Percentiles rank a stretch among this genome's conserved stretches.
Conservation (phyloP, 2,797 vertebrate genomes). For the Ataeniobius toweri region DNA sequence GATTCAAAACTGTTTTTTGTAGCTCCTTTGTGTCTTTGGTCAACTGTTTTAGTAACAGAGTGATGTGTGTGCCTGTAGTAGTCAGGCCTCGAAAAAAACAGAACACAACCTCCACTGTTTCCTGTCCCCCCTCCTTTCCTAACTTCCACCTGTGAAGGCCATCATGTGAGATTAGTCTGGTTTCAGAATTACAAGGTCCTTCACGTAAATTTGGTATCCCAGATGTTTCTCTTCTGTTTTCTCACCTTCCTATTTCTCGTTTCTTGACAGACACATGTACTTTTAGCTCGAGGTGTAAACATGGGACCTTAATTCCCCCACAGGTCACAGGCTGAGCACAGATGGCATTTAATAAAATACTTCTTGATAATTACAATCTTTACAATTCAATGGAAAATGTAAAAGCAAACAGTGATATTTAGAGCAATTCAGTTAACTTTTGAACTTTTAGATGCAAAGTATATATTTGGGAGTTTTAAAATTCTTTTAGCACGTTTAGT, state of each 20-base stretch:
- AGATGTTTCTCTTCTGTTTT: constrained; percentile 26
- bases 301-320: not conserved
- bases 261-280: constrained; percentile 20
- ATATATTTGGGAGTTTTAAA: not conserved
- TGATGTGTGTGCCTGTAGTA: not conserved
- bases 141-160: constrained; percentile 15
- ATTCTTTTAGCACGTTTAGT: not conserved
- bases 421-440: not conserved
- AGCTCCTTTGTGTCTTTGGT: not conserved
- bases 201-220: constrained; percentile 5
- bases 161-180: constrained; percentile 30
- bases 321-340: no score
- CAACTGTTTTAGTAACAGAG: not conserved
- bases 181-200: constrained; percentile 36
- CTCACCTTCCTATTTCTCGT: constrained; percentile 5
- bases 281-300: not conserved
- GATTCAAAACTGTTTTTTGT: not conserved
- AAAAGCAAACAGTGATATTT: not conserved
- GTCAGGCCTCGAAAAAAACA: not conserved
- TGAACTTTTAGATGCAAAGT: not conserved
- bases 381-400: not conserved
- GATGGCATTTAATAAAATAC: not conserved
- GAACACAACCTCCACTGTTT: not conserved
- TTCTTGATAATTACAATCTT: not conserved
- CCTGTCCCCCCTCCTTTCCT: not conserved